phyloP scores from a whole-genome alignment of 2,113 vertebrate species.

The Myotis lucifugus region DNA sequence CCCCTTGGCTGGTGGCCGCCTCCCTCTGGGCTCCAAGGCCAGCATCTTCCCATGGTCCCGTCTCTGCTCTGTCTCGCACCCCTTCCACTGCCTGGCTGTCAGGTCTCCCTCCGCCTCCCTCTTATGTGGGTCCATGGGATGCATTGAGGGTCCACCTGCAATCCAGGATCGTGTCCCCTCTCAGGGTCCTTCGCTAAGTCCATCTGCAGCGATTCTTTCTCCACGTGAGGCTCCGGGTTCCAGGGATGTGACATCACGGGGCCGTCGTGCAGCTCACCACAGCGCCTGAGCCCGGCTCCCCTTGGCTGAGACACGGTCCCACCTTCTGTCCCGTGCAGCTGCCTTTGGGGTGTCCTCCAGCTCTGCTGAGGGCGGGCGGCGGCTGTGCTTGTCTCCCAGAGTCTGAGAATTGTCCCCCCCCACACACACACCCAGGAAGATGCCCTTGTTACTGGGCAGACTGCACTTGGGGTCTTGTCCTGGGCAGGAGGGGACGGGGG shows the following conservation, averaged over 20 bases:
- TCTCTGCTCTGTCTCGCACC: rapidly evolving
- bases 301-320: neutral
- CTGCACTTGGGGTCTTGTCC: neutral
- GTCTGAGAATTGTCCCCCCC: neutral
- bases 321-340: neutral
- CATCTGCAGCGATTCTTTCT: neutral
- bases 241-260: neutral
- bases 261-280: neutral
- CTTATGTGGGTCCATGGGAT: rapidly evolving
- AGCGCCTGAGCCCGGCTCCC: rapidly evolving
- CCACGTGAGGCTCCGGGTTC: neutral
- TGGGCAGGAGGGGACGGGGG: neutral
- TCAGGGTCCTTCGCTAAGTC: neutral
- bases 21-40: rapidly evolving
- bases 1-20: neutral
- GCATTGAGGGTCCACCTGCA: too few relatives aligned
- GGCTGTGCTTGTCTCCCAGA: neutral
- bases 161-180: neutral
- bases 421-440: neutral
- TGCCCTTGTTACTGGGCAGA: neutral
- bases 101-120: neutral
- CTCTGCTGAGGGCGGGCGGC: neutral
- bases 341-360: neutral
- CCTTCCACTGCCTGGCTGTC: neutral
- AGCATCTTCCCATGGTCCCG: rapidly evolving